A percentile compares a stretch with the other conserved stretches of the same genome.
These are phyloP conservation scores for Ceratosolen fusciceps DNA, from an alignment of 1,140 invertebrate species.

Conservation along the genomic window DNA sequence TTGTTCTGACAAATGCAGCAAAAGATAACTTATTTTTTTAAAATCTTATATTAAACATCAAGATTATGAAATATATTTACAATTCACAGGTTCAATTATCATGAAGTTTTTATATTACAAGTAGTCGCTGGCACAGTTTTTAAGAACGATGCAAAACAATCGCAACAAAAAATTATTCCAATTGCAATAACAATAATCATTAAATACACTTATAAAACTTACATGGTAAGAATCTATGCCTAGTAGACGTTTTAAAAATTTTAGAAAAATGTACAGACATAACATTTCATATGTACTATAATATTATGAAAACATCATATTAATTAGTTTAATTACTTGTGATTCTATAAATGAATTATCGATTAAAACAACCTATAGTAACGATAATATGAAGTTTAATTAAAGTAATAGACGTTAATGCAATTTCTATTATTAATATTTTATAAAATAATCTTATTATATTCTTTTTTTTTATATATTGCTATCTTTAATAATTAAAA, in stretches of 20 bases:
- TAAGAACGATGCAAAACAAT: slow-evolving; percentile 3
- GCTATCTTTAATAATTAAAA: too few species aligned
- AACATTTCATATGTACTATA: too few species aligned
- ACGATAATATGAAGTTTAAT: too few species aligned
- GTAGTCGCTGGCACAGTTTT: slow-evolving; percentile 34
- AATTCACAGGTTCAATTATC: slow-evolving; percentile 48
- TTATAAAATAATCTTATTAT: background rate
- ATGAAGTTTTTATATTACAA: slow-evolving; percentile 42
- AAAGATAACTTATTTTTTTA: slow-evolving; percentile 33
- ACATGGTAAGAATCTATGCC: background rate
- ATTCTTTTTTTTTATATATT: too few species aligned
- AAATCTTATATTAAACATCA: slow-evolving; percentile 40
- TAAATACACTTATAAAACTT: slow-evolving; percentile 45
- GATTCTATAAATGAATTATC: too few species aligned
- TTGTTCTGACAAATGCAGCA: slow-evolving; percentile 30
- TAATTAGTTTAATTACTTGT: too few species aligned
- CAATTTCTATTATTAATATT: background rate
- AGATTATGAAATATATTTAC: slow-evolving; percentile 56
- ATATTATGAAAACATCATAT: too few species aligned
- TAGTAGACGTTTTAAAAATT: slow-evolving; percentile 1
- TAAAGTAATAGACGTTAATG: background rate
- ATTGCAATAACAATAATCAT: slow-evolving; percentile 28
- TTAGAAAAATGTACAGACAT: too few species aligned
- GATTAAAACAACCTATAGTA: too few species aligned
- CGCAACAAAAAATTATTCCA: background rate